A percentile compares a stretch with the other conserved stretches of the same genome.
Evolutionary conservation across 2,888 invertebrate species (phyloP).

Genomic region (Xanthorhoe designata): DNA sequence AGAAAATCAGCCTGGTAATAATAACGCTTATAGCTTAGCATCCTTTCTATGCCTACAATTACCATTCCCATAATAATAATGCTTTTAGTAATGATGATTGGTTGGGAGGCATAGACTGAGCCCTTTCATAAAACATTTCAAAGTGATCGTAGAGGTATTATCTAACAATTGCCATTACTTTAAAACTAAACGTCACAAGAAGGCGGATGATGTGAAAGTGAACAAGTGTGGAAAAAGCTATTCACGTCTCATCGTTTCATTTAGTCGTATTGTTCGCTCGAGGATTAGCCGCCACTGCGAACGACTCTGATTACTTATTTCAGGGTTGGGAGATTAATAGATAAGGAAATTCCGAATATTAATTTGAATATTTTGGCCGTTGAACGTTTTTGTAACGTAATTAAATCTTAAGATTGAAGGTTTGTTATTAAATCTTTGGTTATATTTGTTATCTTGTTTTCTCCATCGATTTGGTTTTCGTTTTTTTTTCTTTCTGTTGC

Average conservation of each 20-base stretch:
- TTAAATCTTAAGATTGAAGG: conserved; percentile 17
- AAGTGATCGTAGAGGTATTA: not conserved
- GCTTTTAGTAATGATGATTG: not conserved
- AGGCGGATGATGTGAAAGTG: not conserved
- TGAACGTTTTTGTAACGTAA: conserved; percentile 21
- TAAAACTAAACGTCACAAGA: not conserved
- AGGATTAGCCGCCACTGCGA: conserved; percentile 33
- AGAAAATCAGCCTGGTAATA: too few species aligned
- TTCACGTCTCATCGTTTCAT: conserved; percentile 28
- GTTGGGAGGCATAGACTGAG: not conserved
- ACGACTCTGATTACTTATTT: conserved; percentile 34
- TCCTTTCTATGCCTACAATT: not conserved
- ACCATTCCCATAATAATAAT: not conserved
- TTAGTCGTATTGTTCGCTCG: conserved; percentile 34
- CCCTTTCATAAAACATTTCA: not conserved
- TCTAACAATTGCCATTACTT: not conserved
- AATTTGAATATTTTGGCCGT: conserved; percentile 27
- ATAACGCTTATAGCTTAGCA: too few species aligned
- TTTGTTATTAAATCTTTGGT: conserved; percentile 13
- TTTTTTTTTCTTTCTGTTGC: conserved; percentile 1
- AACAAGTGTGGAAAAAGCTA: not conserved
- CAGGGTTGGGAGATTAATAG: conserved; percentile 32
- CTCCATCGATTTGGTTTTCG: conserved; percentile 2
- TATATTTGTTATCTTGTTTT: conserved; percentile 11
- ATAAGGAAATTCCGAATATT: conserved; percentile 27